Evolutionary conservation across 2,113 vertebrate genomes (phyloP), one percentile per base, ranked within the genome.

Genomic region (Galeopterus variegatus): DNA sequence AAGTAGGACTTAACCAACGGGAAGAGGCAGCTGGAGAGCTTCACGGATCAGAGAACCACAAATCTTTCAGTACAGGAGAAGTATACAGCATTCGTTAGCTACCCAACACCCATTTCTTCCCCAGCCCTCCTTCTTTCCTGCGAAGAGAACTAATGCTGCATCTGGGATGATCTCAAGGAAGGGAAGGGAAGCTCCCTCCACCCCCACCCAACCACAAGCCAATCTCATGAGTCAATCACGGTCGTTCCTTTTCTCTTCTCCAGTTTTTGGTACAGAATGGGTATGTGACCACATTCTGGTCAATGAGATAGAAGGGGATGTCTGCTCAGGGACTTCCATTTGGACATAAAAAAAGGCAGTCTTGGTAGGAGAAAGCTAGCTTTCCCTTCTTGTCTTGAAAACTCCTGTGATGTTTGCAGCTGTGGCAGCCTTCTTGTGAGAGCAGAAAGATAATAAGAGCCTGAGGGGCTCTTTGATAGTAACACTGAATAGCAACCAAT

Each of bases 401-500:
- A 92, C 45, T 26, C 56, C 85, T 67, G n/a, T 18, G 84, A 88
- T 76, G 75, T 90, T 89, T 96, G 90, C 54, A 88, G 81, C 84
- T 77, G 54, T 89, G 95, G 69, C 70, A 65, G 89, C 82, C 93
- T 41, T 94, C 90, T 83, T 96, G 69, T 76, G 79, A 97, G 60
- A 95, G 83, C 75, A n/a, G 75, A 90, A 93, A 96, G 94, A 95
- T 90, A 89, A 65, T 69, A 79, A 93, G 86, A 87, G 79, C 97
- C 92, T 23, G 18, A 45, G 52, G 87, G 93, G 62, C 41, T 87
- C 83, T 96, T 93, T 92, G 93, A 81, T 56, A 93, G 83, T 62
- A 90, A 93, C 92, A 72, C 36, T 62, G 80, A 96, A 81, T 62
- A 84, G 95, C 93, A 97, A 72, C 90, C 83, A 67, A n/a, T 26